Evolutionary conservation across 2,888 invertebrate species (phyloP).

Genomic region (Branchellion lobata): DNA sequence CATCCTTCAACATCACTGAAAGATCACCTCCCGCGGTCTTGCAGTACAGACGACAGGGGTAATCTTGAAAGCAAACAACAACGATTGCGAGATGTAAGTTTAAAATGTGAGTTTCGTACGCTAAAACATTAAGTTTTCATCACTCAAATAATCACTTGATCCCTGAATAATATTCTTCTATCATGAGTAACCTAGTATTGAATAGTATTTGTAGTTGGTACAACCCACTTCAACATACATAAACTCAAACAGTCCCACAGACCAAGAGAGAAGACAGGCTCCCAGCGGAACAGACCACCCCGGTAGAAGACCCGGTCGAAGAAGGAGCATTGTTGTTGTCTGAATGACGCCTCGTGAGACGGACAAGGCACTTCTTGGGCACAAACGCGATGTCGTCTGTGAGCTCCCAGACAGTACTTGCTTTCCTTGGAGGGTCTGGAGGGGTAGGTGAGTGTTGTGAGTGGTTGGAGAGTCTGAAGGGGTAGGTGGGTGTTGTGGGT

Average conservation of each 20-base stretch:
- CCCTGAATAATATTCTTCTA: too few species aligned
- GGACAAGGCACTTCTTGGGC: slow-evolving; percentile 74
- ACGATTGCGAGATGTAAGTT: neutral
- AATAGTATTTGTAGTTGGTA: too few species aligned
- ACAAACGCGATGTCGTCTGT: slow-evolving; percentile 79
- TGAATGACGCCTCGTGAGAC: slow-evolving; percentile 71
- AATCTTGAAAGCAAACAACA: slow-evolving; percentile 57
- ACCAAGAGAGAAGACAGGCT: slow-evolving; percentile 64
- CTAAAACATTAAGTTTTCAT: too few species aligned
- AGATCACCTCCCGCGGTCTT: slow-evolving; percentile 74
- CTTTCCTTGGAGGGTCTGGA: slow-evolving; percentile 75
- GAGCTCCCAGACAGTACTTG: slow-evolving; percentile 80
- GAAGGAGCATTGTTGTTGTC: slow-evolving; percentile 75
- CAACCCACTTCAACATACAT: too few species aligned
- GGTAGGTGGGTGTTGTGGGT: too few species aligned
- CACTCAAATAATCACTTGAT: too few species aligned
- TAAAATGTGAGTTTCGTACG: too few species aligned
- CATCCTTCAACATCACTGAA: slow-evolving; percentile 74
- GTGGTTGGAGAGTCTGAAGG: too few species aligned
- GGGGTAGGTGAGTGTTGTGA: slow-evolving; percentile 20
- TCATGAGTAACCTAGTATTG: too few species aligned
- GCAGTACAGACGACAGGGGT: slow-evolving; percentile 78
- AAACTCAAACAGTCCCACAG: neutral
- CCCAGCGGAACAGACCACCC: slow-evolving; percentile 65
- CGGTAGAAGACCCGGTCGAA: slow-evolving; percentile 70